Evolutionary conservation across 2,888 invertebrate genomes (phyloP).

Genomic region (Phyllotreta striolata): DNA sequence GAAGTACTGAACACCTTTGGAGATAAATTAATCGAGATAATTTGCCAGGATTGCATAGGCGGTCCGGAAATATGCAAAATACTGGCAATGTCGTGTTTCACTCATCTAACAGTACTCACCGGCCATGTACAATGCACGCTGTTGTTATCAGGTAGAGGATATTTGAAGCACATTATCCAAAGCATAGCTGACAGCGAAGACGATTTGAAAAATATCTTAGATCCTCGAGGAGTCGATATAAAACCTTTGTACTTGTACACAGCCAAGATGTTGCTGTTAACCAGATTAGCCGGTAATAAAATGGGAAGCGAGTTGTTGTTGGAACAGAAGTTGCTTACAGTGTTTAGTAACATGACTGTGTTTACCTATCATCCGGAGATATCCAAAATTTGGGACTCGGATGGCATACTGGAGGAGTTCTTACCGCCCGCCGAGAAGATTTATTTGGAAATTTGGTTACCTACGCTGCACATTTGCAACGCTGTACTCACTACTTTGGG

Average conservation of each 20-base stretch:
- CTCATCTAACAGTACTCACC: conserved; percentile 79
- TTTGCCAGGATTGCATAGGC: conserved; percentile 87
- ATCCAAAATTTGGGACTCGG: conserved; percentile 51
- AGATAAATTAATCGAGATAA: conserved; percentile 78
- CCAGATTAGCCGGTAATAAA: conserved; percentile 70
- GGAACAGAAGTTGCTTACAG: conserved; percentile 68
- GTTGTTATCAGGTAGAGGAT: conserved; percentile 71
- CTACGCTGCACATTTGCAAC: conserved; percentile 82
- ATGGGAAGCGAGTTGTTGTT: conserved; percentile 72
- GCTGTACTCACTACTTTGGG: conserved; percentile 84
- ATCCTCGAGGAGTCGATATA: conserved; percentile 68
- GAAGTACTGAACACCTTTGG: conserved; percentile 78
- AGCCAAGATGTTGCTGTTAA: conserved; percentile 83
- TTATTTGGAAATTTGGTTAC: conserved; percentile 84
- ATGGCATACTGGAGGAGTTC: conserved; percentile 60
- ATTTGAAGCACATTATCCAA: conserved; percentile 84
- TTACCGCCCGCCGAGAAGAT: conserved; percentile 72
- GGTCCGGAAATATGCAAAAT: conserved; percentile 91
- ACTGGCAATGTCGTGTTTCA: conserved; percentile 83
- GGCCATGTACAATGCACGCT: conserved; percentile 73
- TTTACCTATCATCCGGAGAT: conserved; percentile 79
- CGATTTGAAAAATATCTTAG: conserved; percentile 71
- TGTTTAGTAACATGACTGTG: conserved; percentile 73
- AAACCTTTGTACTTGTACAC: conserved; percentile 86
- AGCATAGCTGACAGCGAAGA: conserved; percentile 79